Evolutionary conservation across 1,140 invertebrate genomes (phyloP), one percentile per base, ranked within the genome.

Genomic region (Cydia fagiglandana): DNA sequence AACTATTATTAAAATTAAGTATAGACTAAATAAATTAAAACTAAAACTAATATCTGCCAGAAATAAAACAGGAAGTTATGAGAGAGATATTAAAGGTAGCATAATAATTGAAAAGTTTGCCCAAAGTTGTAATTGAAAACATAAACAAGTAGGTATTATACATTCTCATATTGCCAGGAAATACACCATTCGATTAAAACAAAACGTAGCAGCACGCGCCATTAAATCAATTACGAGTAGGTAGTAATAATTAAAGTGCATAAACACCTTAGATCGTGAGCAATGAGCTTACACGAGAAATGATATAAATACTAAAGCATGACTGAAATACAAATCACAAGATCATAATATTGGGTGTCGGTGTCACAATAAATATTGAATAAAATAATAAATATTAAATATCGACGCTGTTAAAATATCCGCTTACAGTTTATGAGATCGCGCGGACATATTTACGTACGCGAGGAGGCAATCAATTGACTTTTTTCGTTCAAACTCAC

Each of bases 291-390:
- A 61, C 56, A 61, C 56, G 56, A 61, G 56, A 61, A 61, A 20
- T n/a, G 56, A 61, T 56, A 61, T 61, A 28, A 73, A 50, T 20
- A 73, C 73, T 30, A 73, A 28, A 73, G 66, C 66, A 70, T 38
- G 24, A 68, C 66, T 70, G 30, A 24, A 47, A 83, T 87, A 89
- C 89, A 91, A 92, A 91, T 91, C 87, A 78, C 82, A 79, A 53
- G 81, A 82, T 89, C 84, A 91, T 92, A 61, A 61, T 61, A 91
- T 92, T 91, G 91, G 88, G 88, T 92, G 88, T 89, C 86, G 81
- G 84, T 88, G 83, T 90, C 88, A 82, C 85, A 85, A 92, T 92
- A 92, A 92, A 92, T 92, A 91, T 91, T 92, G 91, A 91, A 91
- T 92, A 92, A 70, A 70, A 70, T 70, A 70, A 70, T 70, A 70